A percentile compares a stretch with the other conserved stretches of the same genome.
Conservation (phyloP, 2,113 vertebrate genomes). For the Sinocyclocheilus anophthalmus region DNA sequence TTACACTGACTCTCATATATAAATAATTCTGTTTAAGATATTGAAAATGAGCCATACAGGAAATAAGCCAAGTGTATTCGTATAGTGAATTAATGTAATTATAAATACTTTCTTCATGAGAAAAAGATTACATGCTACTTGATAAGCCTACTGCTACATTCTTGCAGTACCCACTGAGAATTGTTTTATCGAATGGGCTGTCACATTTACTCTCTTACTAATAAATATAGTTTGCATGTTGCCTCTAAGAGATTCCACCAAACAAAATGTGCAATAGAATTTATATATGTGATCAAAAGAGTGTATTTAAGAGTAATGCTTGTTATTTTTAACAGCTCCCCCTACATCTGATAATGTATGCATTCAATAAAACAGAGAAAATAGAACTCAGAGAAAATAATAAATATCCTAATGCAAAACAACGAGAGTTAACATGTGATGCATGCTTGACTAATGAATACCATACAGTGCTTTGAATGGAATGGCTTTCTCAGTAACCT, state of each 20-base stretch:
- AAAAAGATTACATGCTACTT: not conserved
- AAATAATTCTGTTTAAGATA: too few species aligned
- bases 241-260: not conserved
- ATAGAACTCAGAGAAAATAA: not conserved
- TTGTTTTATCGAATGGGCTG: constrained; percentile 65
- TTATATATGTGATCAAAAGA: not conserved
- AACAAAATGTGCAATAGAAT: not conserved
- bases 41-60: too few species aligned
- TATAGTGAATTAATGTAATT: too few species aligned
- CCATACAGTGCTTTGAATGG: constrained; percentile 64
- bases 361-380: not conserved
- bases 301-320: not conserved
- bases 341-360: not conserved
- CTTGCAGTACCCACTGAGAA: constrained; percentile 43
- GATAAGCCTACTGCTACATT: not conserved
- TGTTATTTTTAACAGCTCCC: too few species aligned
- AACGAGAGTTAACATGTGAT: not conserved
- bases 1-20: too few species aligned
- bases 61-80: too few species aligned
- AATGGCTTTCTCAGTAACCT: constrained; percentile 63
- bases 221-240: not conserved
- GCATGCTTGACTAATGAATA: constrained; percentile 53
- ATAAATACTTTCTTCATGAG: too few species aligned
- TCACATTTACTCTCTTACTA: not conserved
- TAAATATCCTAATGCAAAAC: constrained; percentile 29